Base-by-base conservation (phyloP, 1,140 invertebrate species). In the Drosophila saltans region DNA sequence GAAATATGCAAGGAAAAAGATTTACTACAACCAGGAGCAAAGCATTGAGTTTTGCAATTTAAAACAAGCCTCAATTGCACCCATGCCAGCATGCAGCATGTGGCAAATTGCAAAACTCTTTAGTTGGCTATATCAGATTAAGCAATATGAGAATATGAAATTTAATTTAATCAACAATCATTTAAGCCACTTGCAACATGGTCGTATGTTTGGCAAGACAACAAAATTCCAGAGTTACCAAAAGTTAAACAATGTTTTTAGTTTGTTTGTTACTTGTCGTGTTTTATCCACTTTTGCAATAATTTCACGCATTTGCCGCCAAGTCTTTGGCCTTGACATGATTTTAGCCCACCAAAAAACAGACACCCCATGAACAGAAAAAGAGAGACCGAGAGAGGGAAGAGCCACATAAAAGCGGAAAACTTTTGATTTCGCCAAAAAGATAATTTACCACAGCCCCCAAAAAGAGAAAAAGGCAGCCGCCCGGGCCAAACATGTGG, bases 211-310 rank as follows among this genome's bases (percentile, higher is more conserved):
- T 36, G 33, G 33, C 33, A 36, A 36, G 33, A 36, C 33, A 43
- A 16, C 3, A n/a, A 43, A 43, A 52, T 8, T 52, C 21, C 24
- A 52, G 45, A 26, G 6, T 2, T 52, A 52, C 24, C 24, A 26
- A 52, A 52, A 52, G 45, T 52, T 26, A 26, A 52, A 24, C 45
- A 48, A 52, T 52, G 45, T 52, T 52, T 52, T 10, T 16, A 16
- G 2, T 9, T 40, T 9, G 8, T 40, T 40, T 40, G 39, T 9
- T 40, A 21, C 45, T 52, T 52, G 45, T 52, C 45, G 9, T 62
- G 41, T 80, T 80, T 85, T 83, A 82, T 82, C 72, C 83, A 75
- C 73, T 86, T 86, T 76, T 80, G 82, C 76, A 88, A 86, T 88
- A 82, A 88, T 86, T 82, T 86, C 76, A 82, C 62, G 76, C 69